Evolutionary conservation across 2,797 vertebrate genomes (phyloP), one percentile per base, ranked within the genome.

Genomic region (Alcedo quadribrachys): DNA sequence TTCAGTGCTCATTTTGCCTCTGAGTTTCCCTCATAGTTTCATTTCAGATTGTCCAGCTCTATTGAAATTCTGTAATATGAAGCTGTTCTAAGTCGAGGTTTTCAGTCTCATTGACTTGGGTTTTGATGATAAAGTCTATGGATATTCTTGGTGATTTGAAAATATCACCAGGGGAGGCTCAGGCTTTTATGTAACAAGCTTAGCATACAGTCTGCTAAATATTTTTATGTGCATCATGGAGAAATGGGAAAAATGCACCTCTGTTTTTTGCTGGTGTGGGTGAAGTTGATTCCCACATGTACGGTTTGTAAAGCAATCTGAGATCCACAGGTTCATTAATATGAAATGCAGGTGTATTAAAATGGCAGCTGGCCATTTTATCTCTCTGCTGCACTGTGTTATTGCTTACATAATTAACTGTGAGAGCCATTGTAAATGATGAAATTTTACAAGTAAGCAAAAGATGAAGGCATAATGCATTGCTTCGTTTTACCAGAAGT

Each of bases 301-400:
- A 51, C 24, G 62, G 58, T 83, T 81, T 85, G 73, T 66, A 69
- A 78, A 90, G 79, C 84, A 66, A 32, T 40, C 40, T 32, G 73
- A 78, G 85, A 75, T 55, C 43, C 2, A 51, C 69, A 66, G 62
- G 66, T 78, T 87, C 89, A 73, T 63, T 77, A 85, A 75, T 89
- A 62, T 16, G 80, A 92, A 77, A 85, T 91, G 79, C 89, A 89
- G 94, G 87, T 95, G 87, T 74, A 55, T 68, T 87, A 77, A 78
- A 81, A 71, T 74, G 90, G 77, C 92, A 88, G 77, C 78, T 85
- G 90, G 69, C 92, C 65, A 57, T 71, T 90, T 90, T 90, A 69
- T 68, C 42, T 81, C 85, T 84, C 66, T 91, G 87, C 87, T 71
- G 54, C 35, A 70, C 71, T 70, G 55, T 32, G 85, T 62, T 71